A percentile compares a stretch with the other conserved stretches of the same genome.
Evolutionary conservation across 2,888 invertebrate species (phyloP).

Genomic region (Mesorhabditis spiculigera): DNA sequence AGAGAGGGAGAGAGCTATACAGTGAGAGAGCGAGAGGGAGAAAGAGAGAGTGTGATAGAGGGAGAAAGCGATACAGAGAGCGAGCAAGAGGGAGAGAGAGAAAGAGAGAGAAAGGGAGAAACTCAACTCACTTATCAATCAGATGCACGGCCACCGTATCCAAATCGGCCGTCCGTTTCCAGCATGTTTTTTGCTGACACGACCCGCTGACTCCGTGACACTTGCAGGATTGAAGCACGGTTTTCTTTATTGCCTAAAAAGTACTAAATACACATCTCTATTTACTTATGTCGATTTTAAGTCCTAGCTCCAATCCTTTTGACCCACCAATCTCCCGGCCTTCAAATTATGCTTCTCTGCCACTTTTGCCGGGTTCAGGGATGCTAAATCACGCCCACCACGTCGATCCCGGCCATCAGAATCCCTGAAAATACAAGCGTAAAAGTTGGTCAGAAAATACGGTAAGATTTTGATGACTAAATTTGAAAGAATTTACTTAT

Average conservation of each 20-base stretch:
- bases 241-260: constrained; percentile 56
- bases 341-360: constrained; percentile 57
- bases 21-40: too few relatives aligned
- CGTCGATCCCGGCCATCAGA: constrained; percentile 9
- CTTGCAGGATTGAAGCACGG: constrained; percentile 69
- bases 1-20: too few relatives aligned
- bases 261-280: background rate
- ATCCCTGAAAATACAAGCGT: too few relatives aligned
- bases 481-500: background rate
- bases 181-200: constrained; percentile 93
- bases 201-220: constrained; percentile 95
- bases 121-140: constrained; percentile 76
- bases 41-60: too few relatives aligned
- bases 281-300: constrained; percentile 6
- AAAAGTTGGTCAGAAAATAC: background rate
- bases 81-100: too few relatives aligned
- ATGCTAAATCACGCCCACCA: constrained; percentile 11
- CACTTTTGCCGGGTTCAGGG: constrained; percentile 39
- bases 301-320: background rate
- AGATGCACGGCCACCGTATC: constrained; percentile 78
- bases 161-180: constrained; percentile 86
- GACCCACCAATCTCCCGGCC: constrained; percentile 52
- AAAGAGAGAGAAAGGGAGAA: constrained; percentile 65
- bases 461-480: background rate
- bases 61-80: too few relatives aligned